Evolutionary conservation across 2,888 invertebrate species (phyloP), one percentile per base, ranked within the genome.

Genomic region (Erebia epiphron): DNA sequence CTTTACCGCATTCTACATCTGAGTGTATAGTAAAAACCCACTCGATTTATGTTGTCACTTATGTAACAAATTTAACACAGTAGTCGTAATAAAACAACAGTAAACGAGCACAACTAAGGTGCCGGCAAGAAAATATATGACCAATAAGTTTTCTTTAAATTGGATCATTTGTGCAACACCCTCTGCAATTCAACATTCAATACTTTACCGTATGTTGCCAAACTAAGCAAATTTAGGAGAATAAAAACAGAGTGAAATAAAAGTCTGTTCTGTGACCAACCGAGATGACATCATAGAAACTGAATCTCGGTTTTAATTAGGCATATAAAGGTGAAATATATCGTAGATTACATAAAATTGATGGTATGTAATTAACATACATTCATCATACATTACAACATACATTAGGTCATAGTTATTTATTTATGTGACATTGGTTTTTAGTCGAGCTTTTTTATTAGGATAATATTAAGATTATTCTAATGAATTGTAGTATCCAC

Each of bases 21-120:
- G 67, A 73, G 62, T 63, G n/a, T 50, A 41, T 18, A 43, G 16
- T 14, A 50, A 18, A 11, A 18, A 54, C 64, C 64, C 67, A 71
- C 69, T 69, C 72, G 76, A 78, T 77, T 78, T 78, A 77, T 75
- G 70, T 72, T 68, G 67, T 67, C 72, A 73, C 75, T 73, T 76
- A 70, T 70, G 63, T 73, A 73, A 73, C 75, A 70, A 73, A 72
- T 70, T 72, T 70, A 68, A 69, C 68, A 69, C 69, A 66, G 70
- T 73, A 71, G 71, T 73, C 58, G 54, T 62, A 70, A 54, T 73
- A 52, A 67, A 74, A 73, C 75, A 69, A 75, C 70, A 58, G 75
- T 21, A 66, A 62, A 69, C 63, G 35, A 54, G 60, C 58, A 63
- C 35, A 65, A 60, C 50, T 56, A 58, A 49, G 43, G 41, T 65